phyloP scores from a whole-genome alignment of 2,797 vertebrate species.

The Esox masquinongy region DNA sequence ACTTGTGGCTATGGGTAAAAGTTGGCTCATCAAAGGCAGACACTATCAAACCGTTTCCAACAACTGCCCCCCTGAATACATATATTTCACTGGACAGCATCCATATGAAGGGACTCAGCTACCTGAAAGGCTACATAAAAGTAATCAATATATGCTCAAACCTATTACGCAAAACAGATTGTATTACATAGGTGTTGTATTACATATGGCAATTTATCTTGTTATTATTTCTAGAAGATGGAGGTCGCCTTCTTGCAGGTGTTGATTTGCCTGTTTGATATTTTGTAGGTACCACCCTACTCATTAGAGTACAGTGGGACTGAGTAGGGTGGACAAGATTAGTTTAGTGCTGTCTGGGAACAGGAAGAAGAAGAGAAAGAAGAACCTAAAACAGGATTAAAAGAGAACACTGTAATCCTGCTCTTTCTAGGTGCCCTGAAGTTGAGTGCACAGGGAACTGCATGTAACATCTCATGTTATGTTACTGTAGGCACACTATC shows the following conservation, averaged over 20 bases:
- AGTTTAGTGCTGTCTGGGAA: constrained; percentile 14
- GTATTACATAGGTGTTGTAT: background rate
- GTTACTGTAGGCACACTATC: constrained; percentile 33
- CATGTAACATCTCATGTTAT: constrained; percentile 34
- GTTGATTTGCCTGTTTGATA: background rate
- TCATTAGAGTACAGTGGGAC: background rate
- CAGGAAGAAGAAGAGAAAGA: constrained; percentile 9
- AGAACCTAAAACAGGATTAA: constrained; percentile 18
- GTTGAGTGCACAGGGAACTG: constrained; percentile 23
- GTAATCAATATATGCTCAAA: background rate
- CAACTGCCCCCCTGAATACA: background rate
- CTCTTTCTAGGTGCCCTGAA: constrained; percentile 10
- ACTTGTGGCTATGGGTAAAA: constrained; percentile 42
- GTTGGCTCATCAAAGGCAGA: constrained; percentile 20
- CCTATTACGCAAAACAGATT: background rate
- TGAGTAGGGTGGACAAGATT: background rate
- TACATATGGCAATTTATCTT: background rate
- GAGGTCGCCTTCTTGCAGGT: too few species aligned
- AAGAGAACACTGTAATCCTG: constrained; percentile 13
- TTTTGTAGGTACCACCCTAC: background rate
- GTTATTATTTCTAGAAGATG: too few species aligned
- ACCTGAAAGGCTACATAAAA: background rate
- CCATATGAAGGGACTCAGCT: background rate
- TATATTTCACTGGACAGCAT: background rate
- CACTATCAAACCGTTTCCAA: constrained; percentile 1